Evolutionary conservation across 2,888 invertebrate species (phyloP).

Genomic region (Tyria jacobaeae): DNA sequence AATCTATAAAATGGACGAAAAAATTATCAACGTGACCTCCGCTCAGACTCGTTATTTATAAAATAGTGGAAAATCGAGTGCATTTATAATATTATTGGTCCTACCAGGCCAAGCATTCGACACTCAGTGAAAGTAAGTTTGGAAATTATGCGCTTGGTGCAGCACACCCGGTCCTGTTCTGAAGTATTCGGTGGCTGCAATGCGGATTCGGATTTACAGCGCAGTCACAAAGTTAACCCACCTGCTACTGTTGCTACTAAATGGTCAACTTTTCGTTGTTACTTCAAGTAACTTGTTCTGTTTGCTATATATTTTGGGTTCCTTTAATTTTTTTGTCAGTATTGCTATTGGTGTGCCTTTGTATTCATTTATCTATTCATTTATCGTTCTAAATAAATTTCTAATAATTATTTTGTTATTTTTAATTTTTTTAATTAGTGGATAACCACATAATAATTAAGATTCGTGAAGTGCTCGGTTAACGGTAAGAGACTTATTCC

Average conservation of each 20-base stretch:
- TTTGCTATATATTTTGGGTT: neutral
- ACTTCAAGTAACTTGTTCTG: neutral
- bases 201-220: constrained; percentile 48
- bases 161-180: constrained; percentile 43
- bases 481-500: too few species aligned
- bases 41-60: too few species aligned
- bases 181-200: constrained; percentile 50
- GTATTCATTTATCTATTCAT: too few species aligned
- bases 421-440: too few species aligned
- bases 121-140: constrained; percentile 45
- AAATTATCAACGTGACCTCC: too few species aligned
- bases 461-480: too few species aligned
- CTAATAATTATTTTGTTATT: too few species aligned
- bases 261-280: constrained; percentile 46
- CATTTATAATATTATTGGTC: neutral
- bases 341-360: too few species aligned
- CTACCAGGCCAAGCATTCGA: constrained; percentile 12
- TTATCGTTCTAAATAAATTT: too few species aligned
- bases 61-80: neutral
- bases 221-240: constrained; percentile 49
- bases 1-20: too few species aligned
- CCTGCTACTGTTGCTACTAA: constrained; percentile 39
- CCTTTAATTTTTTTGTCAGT: too few species aligned
- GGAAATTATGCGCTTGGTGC: constrained; percentile 47
- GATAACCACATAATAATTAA: too few species aligned